These are phyloP conservation scores for Brachypteracias leptosomus DNA, from an alignment of 2,113 vertebrate genomes.

Conservation along the genomic window DNA sequence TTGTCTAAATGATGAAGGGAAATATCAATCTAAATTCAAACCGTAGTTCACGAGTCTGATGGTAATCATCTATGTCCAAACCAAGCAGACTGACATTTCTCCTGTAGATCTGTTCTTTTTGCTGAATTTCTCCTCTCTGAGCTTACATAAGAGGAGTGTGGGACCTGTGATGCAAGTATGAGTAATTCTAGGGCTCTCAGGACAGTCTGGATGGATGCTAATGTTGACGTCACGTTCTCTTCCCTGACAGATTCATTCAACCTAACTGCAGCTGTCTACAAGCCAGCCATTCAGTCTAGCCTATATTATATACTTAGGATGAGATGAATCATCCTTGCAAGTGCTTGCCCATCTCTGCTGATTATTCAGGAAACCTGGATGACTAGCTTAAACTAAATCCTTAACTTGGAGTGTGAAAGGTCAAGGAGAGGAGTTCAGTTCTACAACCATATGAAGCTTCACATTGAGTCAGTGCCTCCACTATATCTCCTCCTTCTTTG, in stretches of 20 bases:
- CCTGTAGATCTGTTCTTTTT: background rate
- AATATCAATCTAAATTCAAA: background rate
- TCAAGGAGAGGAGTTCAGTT: slow-evolving; percentile 23
- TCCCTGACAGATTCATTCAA: background rate
- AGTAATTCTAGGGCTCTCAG: background rate
- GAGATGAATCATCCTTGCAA: background rate
- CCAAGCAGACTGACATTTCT: background rate
- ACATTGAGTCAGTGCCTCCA: background rate
- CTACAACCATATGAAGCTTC: background rate
- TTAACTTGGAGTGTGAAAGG: background rate
- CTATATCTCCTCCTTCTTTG: background rate
- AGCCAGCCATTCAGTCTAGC: background rate
- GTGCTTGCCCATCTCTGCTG: background rate
- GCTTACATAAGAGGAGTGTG: background rate
- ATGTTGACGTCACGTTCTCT: slow-evolving; percentile 16
- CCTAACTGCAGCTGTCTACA: slow-evolving; percentile 29
- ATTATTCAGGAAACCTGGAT: background rate
- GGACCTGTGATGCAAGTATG: background rate
- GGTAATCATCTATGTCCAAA: background rate
- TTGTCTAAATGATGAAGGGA: background rate
- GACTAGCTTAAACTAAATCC: background rate
- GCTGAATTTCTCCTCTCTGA: background rate
- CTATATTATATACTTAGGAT: background rate
- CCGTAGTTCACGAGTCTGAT: background rate
- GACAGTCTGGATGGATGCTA: background rate